Evolutionary conservation across 2,113 vertebrate species (phyloP).

Genomic region (Struthidea cinerea): DNA sequence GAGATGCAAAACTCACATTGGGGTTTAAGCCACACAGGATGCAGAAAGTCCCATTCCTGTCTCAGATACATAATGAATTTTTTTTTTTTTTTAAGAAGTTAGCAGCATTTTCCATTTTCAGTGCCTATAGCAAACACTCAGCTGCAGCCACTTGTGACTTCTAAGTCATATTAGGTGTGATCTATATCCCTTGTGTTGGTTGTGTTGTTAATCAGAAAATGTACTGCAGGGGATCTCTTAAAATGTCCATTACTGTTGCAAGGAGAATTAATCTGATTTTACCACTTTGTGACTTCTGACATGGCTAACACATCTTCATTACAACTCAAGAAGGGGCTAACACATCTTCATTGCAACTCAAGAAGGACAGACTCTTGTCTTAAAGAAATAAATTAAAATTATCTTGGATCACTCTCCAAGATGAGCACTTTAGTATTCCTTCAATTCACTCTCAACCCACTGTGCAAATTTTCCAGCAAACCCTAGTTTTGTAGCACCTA

Average conservation of each 20-base stretch:
- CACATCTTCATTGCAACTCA: not conserved
- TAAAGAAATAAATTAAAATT: not conserved
- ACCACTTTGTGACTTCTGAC: not conserved
- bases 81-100: not conserved
- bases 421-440: not conserved
- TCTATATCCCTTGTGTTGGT: not conserved
- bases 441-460: not conserved
- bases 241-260: not conserved
- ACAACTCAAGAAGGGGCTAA: not conserved
- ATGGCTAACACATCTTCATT: not conserved
- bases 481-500: not conserved
- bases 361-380: not conserved
- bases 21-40: not conserved
- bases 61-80: not conserved
- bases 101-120: not conserved
- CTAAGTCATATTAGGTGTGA: not conserved
- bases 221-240: not conserved
- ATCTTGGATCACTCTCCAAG: not conserved
- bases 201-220: not conserved
- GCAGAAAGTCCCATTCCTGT: not conserved
- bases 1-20: not conserved
- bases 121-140: not conserved
- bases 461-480: not conserved
- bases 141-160: not conserved
- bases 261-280: not conserved